Evolutionary conservation across 2,888 invertebrate genomes (phyloP), one percentile per base, ranked within the genome.

Genomic region (Epinotia bilunana): DNA sequence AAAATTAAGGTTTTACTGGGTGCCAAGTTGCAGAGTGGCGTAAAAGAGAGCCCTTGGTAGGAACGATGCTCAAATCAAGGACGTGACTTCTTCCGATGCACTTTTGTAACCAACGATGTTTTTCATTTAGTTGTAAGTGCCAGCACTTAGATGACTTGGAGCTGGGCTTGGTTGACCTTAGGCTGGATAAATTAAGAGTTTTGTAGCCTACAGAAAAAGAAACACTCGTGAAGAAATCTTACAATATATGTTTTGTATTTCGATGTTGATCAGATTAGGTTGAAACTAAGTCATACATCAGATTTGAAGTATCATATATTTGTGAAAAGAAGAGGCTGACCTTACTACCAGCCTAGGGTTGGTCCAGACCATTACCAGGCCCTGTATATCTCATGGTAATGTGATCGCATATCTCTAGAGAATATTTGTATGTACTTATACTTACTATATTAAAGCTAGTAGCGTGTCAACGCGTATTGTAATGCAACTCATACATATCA

Each of bases 401-500:
- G 60, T 53, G 63, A 74, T 74, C 69, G 74, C 69, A 39, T 33
- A 49, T 73, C 61, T 65, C 33, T 67, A 73, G 49, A 60, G 20
- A 57, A 65, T 73, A 58, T 69, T 60, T 74, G 58, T 74, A 70
- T 20, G 46, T 53, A 64, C 60, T 58, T 71, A 62, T 69, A 69
- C 58, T 69, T 55, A 62, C 39, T 43, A 55, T 55, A 53, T 67
- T 46, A 60, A 69, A 46, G 43, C 69, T 69, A 69, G 57, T 43
- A 68, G 58, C 58, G 68, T 39, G 46, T 23, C 23, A 33, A 18
- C 33, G 55, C 58, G 69, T 43, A 62, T 18, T 62, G 46, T 46
- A 86, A 82, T 80, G 88, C 82, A 90, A 92, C 90, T 84, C 84
- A 89, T 89, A 91, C 93, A 93, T 93, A 92, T 93, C 93, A 91